Percentiles rank a stretch among this genome's conserved stretches.
Evolutionary conservation across 2,888 invertebrate genomes (phyloP).

Genomic region (Tetanocera ferruginea): DNA sequence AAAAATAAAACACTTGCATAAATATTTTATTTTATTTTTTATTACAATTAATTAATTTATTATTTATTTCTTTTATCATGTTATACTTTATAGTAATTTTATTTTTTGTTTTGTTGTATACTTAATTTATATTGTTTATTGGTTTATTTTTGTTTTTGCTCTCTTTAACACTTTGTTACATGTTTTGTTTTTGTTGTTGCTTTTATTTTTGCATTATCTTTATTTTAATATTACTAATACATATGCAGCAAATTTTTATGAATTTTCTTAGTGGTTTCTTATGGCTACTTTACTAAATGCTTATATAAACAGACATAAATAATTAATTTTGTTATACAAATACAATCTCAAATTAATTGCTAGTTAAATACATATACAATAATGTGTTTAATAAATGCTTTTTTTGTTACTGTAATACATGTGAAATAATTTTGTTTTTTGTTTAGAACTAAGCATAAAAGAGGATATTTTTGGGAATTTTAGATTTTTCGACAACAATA

Average conservation of each 20-base stretch:
- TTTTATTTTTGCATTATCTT: constrained; percentile 40
- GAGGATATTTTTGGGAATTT: not conserved
- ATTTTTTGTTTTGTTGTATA: constrained; percentile 36
- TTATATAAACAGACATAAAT: constrained; percentile 24
- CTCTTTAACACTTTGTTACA: not conserved
- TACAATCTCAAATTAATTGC: constrained; percentile 12
- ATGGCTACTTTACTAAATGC: constrained; percentile 28
- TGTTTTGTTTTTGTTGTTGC: constrained; percentile 1
- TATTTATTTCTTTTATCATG: constrained; percentile 24
- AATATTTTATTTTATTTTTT: constrained; percentile 31
- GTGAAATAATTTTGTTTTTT: not conserved
- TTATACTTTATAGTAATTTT: constrained; percentile 50
- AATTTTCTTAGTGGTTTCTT: constrained; percentile 35
- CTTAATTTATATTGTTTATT: constrained; percentile 38
- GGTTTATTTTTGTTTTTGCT: constrained; percentile 30
- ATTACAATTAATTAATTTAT: constrained; percentile 56
- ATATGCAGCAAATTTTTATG: constrained; percentile 13
- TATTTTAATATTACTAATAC: not conserved
- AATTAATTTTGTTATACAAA: constrained; percentile 10
- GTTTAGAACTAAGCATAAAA: not conserved
- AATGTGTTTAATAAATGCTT: not conserved
- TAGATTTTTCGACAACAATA: not conserved
- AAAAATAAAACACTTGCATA: not conserved
- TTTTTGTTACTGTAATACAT: not conserved
- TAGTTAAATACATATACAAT: not conserved